phyloP scores from a whole-genome alignment of 2,888 invertebrate genomes.

The Drymonia ruficornis region DNA sequence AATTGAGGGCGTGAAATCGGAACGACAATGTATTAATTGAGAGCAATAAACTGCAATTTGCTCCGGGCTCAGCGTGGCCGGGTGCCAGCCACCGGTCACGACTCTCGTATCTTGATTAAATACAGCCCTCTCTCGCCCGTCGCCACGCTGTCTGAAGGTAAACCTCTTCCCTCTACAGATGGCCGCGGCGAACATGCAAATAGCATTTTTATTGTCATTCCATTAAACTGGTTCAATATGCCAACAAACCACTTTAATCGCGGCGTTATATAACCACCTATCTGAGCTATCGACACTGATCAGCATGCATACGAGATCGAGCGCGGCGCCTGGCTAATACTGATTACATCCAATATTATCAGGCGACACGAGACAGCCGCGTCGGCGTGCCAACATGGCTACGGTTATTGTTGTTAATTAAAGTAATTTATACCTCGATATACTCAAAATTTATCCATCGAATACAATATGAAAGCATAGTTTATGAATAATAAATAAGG shows the following conservation, averaged over 20 bases:
- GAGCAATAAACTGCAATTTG: constrained; percentile 49
- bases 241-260: constrained; percentile 19
- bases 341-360: constrained; percentile 47
- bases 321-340: constrained; percentile 37
- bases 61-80: constrained; percentile 49
- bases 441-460: constrained; percentile 29
- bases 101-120: constrained; percentile 50
- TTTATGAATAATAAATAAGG: constrained; percentile 33
- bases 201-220: constrained; percentile 31
- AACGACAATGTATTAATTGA: constrained; percentile 57
- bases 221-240: constrained; percentile 23
- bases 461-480: constrained; percentile 31
- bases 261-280: constrained; percentile 25
- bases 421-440: constrained; percentile 48
- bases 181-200: constrained; percentile 55
- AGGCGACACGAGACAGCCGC: constrained; percentile 30
- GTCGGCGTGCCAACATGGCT: constrained; percentile 37
- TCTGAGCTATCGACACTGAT: constrained; percentile 29
- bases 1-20: constrained; percentile 43
- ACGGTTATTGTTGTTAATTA: constrained; percentile 50
- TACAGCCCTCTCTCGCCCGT: constrained; percentile 39
- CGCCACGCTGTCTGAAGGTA: constrained; percentile 74
- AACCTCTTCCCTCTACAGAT: constrained; percentile 52
- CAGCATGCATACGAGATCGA: constrained; percentile 32
- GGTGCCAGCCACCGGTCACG: constrained; percentile 48